Conservation (phyloP, 2,113 vertebrate genomes). For the Seriola aureovittata region DNA sequence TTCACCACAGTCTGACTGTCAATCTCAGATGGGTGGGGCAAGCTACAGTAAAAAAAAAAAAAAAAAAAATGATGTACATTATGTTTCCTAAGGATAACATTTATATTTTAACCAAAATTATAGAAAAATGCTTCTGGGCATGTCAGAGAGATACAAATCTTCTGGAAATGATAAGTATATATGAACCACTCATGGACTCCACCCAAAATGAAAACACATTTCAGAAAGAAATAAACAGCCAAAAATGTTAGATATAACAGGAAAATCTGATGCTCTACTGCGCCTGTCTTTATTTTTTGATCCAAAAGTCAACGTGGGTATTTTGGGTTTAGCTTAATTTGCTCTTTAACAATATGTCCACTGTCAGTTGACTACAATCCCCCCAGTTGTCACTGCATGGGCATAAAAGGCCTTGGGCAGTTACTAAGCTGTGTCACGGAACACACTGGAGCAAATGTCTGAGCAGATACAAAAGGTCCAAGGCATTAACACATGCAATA, state of each 20-base stretch:
- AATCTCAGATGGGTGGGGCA: constrained; percentile 37
- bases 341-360: constrained; percentile 10
- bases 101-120: constrained; percentile 25
- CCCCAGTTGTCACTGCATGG: constrained; percentile 14
- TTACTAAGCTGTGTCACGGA: background rate
- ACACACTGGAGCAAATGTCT: constrained; percentile 22
- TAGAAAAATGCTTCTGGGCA: constrained; percentile 26
- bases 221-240: background rate
- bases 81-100: constrained; percentile 30
- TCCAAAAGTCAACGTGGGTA: background rate
- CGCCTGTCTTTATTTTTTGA: constrained; percentile 1
- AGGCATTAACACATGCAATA: constrained; percentile 21
- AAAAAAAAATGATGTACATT: background rate
- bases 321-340: constrained; percentile 32
- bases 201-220: constrained; percentile 43
- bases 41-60: background rate
- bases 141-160: constrained; percentile 54
- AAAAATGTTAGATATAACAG: background rate
- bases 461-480: constrained; percentile 5
- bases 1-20: constrained; percentile 28
- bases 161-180: constrained; percentile 4
- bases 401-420: constrained; percentile 1
- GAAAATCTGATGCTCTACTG: constrained; percentile 9
- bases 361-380: constrained; percentile 24
- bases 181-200: constrained; percentile 31